A percentile compares a stretch with the other conserved stretches of the same genome.
phyloP scores from a whole-genome alignment of 2,113 vertebrate species.

The Sitta europaea region DNA sequence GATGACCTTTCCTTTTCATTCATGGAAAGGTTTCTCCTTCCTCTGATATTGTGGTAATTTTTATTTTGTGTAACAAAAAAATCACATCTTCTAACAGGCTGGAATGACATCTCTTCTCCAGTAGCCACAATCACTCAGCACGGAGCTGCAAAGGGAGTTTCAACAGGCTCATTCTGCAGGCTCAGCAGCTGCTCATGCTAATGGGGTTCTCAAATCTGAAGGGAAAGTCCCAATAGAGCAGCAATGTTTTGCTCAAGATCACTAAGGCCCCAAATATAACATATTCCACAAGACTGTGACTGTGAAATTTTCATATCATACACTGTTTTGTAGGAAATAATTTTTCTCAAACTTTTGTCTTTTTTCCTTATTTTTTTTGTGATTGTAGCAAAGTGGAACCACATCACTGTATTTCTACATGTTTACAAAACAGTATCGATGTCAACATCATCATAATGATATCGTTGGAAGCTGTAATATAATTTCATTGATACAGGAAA shows the following conservation, averaged over 20 bases:
- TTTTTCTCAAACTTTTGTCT: not conserved
- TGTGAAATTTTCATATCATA: not conserved
- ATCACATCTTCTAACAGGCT: not conserved
- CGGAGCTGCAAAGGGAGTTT: not conserved
- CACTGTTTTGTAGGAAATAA: not conserved
- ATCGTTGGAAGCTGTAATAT: not conserved
- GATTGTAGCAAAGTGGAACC: fast-evolving
- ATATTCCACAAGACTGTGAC: not conserved
- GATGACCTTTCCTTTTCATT: not conserved
- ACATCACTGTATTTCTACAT: not conserved
- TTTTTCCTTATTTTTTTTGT: no score
- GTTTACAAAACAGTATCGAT: not conserved
- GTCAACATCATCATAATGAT: not conserved
- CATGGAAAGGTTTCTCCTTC: not conserved
- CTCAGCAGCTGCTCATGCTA: not conserved
- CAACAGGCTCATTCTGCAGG: not conserved
- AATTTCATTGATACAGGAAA: not conserved
- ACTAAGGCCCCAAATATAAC: not conserved
- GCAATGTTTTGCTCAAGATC: not conserved
- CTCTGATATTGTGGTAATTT: not conserved
- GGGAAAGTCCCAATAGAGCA: not conserved
- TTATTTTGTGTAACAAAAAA: not conserved
- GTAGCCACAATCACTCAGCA: not conserved
- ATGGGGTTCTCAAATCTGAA: not conserved
- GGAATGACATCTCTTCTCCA: not conserved